Evolutionary conservation across 35 echinoderm and acorn worm genomes (phyloP).

Genomic region (Lytechinus variegatus): DNA sequence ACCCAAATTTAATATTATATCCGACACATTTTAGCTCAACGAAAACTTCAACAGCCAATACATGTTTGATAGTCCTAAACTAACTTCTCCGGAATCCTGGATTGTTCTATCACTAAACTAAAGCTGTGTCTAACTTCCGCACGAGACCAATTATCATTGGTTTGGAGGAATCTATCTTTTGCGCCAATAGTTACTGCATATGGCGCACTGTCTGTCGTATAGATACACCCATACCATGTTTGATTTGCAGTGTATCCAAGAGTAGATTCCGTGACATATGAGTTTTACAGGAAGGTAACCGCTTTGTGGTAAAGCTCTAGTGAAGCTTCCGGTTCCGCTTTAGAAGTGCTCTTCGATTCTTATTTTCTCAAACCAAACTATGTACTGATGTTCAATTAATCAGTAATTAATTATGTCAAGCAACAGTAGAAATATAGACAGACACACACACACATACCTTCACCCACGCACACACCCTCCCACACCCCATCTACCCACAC

Average conservation of each 20-base stretch:
- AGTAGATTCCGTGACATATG: not conserved
- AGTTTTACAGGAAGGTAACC: not conserved
- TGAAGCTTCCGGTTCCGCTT: not conserved
- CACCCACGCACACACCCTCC: too few species aligned
- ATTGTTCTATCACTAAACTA: not conserved
- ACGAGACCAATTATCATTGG: not conserved
- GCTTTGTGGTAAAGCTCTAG: not conserved
- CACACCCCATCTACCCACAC: too few species aligned
- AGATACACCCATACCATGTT: not conserved
- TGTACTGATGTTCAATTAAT: too few species aligned
- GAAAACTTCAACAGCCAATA: not conserved
- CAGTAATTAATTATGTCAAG: too few species aligned
- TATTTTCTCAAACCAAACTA: too few species aligned
- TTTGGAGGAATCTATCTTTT: not conserved
- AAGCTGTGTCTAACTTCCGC: not conserved
- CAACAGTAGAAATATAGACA: too few species aligned
- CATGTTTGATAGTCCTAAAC: not conserved
- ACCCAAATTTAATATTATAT: not conserved
- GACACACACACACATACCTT: too few species aligned
- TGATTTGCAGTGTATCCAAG: not conserved
- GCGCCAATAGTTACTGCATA: not conserved
- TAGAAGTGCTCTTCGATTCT: not conserved
- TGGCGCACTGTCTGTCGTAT: not conserved
- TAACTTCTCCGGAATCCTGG: not conserved
- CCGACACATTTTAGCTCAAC: not conserved